A percentile compares a stretch with the other conserved stretches of the same genome.
phyloP scores from a whole-genome alignment of 2,113 vertebrate genomes.

The Hydrochoerus hydrochaeris region DNA sequence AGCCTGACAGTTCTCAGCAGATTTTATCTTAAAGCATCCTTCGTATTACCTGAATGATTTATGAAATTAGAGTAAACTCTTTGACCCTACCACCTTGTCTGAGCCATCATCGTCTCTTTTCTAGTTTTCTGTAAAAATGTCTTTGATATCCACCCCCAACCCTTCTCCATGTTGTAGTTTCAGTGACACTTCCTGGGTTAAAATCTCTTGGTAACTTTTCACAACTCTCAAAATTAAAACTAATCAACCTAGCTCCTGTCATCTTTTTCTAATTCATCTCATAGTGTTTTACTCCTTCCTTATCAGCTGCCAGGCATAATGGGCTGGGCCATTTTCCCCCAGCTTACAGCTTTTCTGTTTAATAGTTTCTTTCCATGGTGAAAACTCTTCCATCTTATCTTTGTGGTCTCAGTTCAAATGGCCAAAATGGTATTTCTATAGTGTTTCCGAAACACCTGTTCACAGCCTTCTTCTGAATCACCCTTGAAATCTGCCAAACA shows the following conservation, averaged over 20 bases:
- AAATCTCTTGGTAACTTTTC: neutral
- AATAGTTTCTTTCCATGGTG: neutral
- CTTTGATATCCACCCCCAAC: neutral
- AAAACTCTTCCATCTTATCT: conserved; percentile 4
- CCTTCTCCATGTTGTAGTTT: neutral
- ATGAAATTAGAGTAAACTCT: neutral
- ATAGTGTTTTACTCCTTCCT: neutral
- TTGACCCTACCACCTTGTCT: neutral
- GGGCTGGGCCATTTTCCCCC: neutral
- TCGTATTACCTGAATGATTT: neutral
- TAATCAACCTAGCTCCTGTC: neutral
- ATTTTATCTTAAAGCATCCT: neutral
- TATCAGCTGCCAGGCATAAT: neutral
- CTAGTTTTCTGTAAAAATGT: neutral
- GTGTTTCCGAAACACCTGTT: neutral
- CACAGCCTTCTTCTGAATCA: neutral
- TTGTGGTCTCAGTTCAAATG: neutral
- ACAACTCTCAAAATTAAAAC: neutral
- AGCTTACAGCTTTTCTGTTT: neutral
- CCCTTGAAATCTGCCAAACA: neutral
- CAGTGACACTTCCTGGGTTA: neutral
- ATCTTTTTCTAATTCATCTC: neutral
- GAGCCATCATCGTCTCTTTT: neutral
- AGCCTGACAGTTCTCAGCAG: neutral
- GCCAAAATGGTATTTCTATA: neutral